phyloP scores from a whole-genome alignment of 2,113 vertebrate genomes.

The Procavia capensis region DNA sequence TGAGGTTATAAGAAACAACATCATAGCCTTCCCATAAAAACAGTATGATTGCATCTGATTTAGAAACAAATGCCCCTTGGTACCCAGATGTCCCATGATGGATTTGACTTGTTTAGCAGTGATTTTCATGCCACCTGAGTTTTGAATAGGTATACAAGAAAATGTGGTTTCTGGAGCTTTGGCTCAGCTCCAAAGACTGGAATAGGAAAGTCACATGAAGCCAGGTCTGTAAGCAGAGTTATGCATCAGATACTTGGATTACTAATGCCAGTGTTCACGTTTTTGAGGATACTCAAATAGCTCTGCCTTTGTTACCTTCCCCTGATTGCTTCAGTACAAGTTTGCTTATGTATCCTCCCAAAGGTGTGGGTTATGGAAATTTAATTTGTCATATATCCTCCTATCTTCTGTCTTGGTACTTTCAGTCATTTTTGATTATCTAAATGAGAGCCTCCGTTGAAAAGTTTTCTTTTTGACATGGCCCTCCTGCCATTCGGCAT shows the following conservation, averaged over 20 bases:
- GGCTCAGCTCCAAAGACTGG: background rate
- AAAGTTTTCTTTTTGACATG: background rate
- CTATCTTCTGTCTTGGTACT: background rate
- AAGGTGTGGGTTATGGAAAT: background rate
- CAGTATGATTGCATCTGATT: background rate
- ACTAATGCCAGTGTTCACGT: background rate
- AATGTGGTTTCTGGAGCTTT: background rate
- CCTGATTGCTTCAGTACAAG: background rate
- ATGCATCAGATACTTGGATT: too few species aligned
- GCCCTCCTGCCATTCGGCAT: background rate
- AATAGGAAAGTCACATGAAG: background rate
- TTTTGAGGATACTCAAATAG: background rate
- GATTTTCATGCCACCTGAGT: background rate
- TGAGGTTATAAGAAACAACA: background rate
- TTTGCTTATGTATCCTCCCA: background rate
- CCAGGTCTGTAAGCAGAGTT: background rate
- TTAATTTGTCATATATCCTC: conserved; percentile 1
- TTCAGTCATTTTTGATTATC: conserved; percentile 33
- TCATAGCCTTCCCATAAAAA: background rate
- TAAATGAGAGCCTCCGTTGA: conserved; percentile 1
- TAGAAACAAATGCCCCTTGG: background rate
- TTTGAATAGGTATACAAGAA: background rate
- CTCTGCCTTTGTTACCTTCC: background rate
- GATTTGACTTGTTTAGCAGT: background rate
- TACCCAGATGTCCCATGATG: background rate